These are phyloP conservation scores for Dendrocincla fuliginosa DNA, from an alignment of 2,797 vertebrate species.

Conservation along the genomic window DNA sequence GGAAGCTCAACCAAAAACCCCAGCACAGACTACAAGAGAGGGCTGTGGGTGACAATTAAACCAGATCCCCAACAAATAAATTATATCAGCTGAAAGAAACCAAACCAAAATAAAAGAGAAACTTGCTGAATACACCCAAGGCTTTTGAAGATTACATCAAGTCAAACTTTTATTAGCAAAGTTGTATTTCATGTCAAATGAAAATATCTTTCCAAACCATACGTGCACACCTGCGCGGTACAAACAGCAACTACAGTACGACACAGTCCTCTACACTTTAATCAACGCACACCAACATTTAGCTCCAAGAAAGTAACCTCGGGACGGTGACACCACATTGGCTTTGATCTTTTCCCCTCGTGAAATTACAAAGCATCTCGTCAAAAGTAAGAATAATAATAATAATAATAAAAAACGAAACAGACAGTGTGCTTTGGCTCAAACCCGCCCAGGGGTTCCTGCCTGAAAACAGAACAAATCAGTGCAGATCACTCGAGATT, in stretches of 20 bases:
- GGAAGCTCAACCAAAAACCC: neutral
- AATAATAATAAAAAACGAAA: neutral
- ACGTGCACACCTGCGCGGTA: slow-evolving; percentile 73
- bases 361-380: slow-evolving; percentile 24
- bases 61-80: neutral
- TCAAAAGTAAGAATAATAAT: neutral
- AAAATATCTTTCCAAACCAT: slow-evolving; percentile 72
- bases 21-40: neutral
- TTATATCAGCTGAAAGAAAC: accelerated
- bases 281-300: slow-evolving; percentile 64
- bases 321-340: slow-evolving; percentile 37
- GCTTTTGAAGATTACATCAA: slow-evolving; percentile 68
- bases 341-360: slow-evolving; percentile 37
- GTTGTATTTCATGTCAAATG: slow-evolving; percentile 73
- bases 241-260: slow-evolving; percentile 77
- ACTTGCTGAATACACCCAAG: neutral
- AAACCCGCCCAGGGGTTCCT: slow-evolving; percentile 38
- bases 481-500: slow-evolving; percentile 33
- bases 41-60: neutral
- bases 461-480: slow-evolving; percentile 41
- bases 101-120: neutral
- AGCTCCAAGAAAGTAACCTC: slow-evolving; percentile 39
- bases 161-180: slow-evolving; percentile 81
- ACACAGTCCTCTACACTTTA: slow-evolving; percentile 67
- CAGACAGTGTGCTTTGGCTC: slow-evolving; percentile 68